These are phyloP conservation scores for Brachionus sp. DNA, from an alignment of 1,140 invertebrate species.

Conservation along the genomic window DNA sequence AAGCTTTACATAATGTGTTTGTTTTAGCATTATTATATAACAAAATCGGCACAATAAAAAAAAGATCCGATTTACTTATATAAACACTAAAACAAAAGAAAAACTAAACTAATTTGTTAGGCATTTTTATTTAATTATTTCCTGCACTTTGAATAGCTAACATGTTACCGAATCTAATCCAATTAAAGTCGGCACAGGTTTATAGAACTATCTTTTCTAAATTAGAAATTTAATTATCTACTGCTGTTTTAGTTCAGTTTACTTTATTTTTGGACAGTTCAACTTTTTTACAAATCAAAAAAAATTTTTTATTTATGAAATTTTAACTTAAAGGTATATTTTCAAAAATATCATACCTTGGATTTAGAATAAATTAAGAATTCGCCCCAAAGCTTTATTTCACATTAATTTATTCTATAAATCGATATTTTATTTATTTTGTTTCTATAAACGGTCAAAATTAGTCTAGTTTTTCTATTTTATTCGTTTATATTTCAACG, in stretches of 20 bases:
- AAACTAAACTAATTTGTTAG: neutral
- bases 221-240: neutral
- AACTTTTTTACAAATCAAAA: too few species aligned
- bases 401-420: conserved; percentile 16
- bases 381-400: neutral
- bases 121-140: conserved; percentile 7
- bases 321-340: neutral
- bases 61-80: neutral
- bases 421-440: conserved; percentile 27
- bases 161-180: conserved; percentile 5
- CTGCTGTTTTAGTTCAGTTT: neutral
- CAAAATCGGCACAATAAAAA: neutral
- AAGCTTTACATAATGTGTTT: conserved; percentile 14
- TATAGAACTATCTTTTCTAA: neutral
- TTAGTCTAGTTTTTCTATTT: neutral
- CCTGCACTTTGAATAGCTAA: neutral
- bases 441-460: conserved; percentile 8
- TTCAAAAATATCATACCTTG: neutral
- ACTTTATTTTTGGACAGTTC: neutral
- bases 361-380: neutral
- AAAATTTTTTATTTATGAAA: neutral
- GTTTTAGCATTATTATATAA: conserved; percentile 22
- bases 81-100: neutral
- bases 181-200: neutral
- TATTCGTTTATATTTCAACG: conserved; percentile 15